Evolutionary conservation across 1,140 invertebrate species (phyloP), one percentile per base, ranked within the genome.

Genomic region (Delia radicum): DNA sequence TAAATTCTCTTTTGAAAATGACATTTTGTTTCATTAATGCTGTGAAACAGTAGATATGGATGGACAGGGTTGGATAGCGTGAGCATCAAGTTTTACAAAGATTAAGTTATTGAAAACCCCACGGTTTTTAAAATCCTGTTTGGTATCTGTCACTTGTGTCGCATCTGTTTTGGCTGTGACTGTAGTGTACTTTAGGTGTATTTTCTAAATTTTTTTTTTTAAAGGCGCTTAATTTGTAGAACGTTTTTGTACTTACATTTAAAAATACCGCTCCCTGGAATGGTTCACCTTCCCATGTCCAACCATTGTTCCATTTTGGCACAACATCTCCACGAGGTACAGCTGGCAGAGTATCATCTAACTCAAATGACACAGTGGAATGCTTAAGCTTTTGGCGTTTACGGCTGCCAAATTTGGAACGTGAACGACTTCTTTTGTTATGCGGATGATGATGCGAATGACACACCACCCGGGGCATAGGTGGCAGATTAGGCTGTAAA

Each of bases 301-400:
- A 98, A 5, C 95, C 95, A 81, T 97, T 96, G 79, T 93, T 95
- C 93, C 94, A 96, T 76, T 92, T 93, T 3, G 94, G 93, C 77
- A 89, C 88, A 27, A 88, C 86, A 77, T 89, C 87, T 8, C 86
- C 81, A 79, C 84, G 89, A 82, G 73, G 86, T 48, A 78, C 87
- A 80, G 79, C 85, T 15, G 82, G 82, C 76, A 81, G 78, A 2
- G 79, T 82, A 28, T 83, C 85, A 33, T 85, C 81, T 28, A 84
- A 46, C 65, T 86, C 81, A 48, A 80, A 76, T 6, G 80, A 82
- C n/a, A 84, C 82, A 3, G 81, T 81, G 8, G 79, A 79, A 12
- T 82, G 82, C 5, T 82, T 81, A n/a, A 80, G 80, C 3, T 77
- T 79, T 27, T 79, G 82, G 2, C 81, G 81, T 72, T 86, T 86